Percentiles rank a stretch among this genome's conserved stretches.
Conservation (phyloP, 1,140 invertebrate species). For the Neodiprion fabricii region DNA sequence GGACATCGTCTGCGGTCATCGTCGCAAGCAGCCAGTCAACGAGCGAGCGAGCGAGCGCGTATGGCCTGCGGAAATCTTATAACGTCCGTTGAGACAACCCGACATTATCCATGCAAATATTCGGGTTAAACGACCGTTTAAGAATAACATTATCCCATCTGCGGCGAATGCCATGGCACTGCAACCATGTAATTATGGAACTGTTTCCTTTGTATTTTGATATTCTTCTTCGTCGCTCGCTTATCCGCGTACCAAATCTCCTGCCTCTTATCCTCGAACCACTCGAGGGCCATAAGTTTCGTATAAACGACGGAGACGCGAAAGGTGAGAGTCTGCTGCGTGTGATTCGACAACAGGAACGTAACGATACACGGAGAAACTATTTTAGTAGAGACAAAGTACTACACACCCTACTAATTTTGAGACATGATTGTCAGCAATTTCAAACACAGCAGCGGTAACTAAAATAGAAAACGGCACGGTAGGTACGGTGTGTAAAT, state of each 20-base stretch:
- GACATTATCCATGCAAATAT: conserved; percentile 16
- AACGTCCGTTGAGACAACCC: conserved; percentile 12
- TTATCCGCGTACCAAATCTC: conserved; percentile 7
- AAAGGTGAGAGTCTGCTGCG: too few species aligned
- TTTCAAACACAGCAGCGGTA: too few species aligned
- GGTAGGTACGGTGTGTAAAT: too few species aligned
- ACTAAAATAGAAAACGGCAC: too few species aligned
- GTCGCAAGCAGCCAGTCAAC: conserved; percentile 12
- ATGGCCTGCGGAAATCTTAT: conserved; percentile 6
- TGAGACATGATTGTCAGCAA: too few species aligned
- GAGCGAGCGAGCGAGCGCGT: not conserved
- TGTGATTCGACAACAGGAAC: too few species aligned
- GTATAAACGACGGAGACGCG: too few species aligned
- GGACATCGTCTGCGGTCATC: conserved; percentile 29
- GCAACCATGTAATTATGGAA: conserved; percentile 13
- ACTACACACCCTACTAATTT: too few species aligned
- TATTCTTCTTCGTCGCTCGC: not conserved
- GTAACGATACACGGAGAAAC: too few species aligned
- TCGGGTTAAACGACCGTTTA: conserved; percentile 16
- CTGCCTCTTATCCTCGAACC: not conserved
- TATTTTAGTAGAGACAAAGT: too few species aligned
- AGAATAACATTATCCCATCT: conserved; percentile 15
- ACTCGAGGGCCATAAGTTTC: too few species aligned
- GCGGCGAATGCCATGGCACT: conserved; percentile 5
- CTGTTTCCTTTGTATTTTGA: conserved; percentile 4